A percentile compares a stretch with the other conserved stretches of the same genome.
Conservation (phyloP, 2,113 vertebrate genomes). For the Tetrax tetrax region DNA sequence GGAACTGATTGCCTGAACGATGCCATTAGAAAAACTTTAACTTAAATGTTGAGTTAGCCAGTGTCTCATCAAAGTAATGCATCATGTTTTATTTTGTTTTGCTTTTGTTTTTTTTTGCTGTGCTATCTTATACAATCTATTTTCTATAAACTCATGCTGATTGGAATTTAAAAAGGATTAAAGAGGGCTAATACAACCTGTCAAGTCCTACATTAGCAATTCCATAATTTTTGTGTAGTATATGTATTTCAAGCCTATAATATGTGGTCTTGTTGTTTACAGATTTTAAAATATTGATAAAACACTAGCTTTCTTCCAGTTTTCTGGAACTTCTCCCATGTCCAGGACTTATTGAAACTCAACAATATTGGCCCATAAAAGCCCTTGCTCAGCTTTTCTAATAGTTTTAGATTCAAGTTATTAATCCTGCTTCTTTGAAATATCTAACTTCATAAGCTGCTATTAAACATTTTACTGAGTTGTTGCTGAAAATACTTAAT, state of each 20-base stretch:
- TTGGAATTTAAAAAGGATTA: background rate
- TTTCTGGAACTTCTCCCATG: background rate
- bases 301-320: background rate
- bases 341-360: background rate
- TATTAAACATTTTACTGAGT: background rate
- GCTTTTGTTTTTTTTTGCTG: background rate
- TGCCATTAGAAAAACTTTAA: background rate
- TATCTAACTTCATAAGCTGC: background rate
- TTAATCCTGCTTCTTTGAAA: background rate
- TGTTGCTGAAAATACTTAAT: background rate
- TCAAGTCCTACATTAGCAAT: background rate
- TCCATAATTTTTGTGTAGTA: background rate
- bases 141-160: background rate
- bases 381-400: background rate
- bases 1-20: background rate
- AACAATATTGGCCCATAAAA: background rate
- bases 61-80: background rate
- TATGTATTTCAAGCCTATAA: background rate
- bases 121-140: rapidly evolving
- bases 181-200: background rate
- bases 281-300: background rate
- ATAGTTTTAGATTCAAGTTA: background rate
- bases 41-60: background rate
- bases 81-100: background rate
- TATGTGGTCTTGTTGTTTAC: background rate